A percentile compares a stretch with the other conserved stretches of the same genome.
phyloP scores from a whole-genome alignment of 2,888 invertebrate genomes.

The Lycaena phlaeas region DNA sequence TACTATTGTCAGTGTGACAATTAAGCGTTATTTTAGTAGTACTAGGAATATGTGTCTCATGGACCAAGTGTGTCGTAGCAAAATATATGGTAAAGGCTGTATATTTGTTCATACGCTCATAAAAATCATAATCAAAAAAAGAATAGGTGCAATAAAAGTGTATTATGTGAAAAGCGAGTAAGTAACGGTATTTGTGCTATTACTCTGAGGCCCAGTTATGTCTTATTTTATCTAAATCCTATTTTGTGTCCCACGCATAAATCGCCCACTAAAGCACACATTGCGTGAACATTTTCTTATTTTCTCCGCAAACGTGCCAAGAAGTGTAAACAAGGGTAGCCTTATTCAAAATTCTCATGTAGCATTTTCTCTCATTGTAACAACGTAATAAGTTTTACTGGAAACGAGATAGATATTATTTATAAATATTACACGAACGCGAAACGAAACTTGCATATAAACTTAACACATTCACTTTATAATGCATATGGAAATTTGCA shows the following conservation, averaged over 20 bases:
- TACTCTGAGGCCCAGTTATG: slow-evolving; percentile 32
- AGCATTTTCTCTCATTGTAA: background rate
- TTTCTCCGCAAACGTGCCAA: slow-evolving; percentile 63
- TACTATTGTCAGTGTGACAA: no score
- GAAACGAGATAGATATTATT: background rate
- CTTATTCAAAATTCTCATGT: slow-evolving; percentile 8
- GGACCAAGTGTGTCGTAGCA: no score
- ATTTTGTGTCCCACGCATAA: slow-evolving; percentile 67
- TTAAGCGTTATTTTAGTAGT: background rate
- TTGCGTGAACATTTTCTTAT: slow-evolving; percentile 69
- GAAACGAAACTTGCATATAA: background rate
- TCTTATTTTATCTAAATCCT: slow-evolving; percentile 67
- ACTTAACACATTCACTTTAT: no score
- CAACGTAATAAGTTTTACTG: slow-evolving; percentile 3
- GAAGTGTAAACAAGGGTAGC: slow-evolving; percentile 35
- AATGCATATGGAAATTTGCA: no score
- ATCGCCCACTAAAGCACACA: slow-evolving; percentile 60
- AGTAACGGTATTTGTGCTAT: slow-evolving; percentile 34
- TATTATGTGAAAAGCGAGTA: slow-evolving; percentile 37
- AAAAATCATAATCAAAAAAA: no score
- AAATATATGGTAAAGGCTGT: no score
- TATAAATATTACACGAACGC: background rate
- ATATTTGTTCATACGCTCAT: no score
- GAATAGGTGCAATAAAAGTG: slow-evolving; percentile 29
- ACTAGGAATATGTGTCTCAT: background rate